Conservation (phyloP, 2,113 vertebrate species). For the Neolamprologus caudopunctatus region DNA sequence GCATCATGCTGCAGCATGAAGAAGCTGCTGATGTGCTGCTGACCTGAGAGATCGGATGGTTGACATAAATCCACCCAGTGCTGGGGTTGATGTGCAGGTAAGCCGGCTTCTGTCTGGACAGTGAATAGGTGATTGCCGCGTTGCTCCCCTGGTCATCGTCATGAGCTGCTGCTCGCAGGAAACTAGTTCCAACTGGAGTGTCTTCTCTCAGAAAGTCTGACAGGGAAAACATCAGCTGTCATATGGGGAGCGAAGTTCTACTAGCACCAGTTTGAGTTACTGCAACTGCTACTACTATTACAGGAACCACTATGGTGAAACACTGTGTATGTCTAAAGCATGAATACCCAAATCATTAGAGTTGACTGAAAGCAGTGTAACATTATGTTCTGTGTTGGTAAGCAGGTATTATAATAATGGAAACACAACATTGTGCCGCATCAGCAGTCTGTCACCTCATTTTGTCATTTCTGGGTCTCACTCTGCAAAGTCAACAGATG, state of each 20-base stretch:
- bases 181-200: constrained; percentile 80
- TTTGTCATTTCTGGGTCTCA: constrained; percentile 41
- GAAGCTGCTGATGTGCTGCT: not conserved
- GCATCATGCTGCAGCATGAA: not conserved
- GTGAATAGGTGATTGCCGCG: constrained; percentile 77
- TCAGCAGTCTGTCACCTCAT: constrained; percentile 34
- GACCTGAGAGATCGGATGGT: constrained; percentile 77
- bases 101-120: constrained; percentile 71
- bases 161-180: constrained; percentile 78
- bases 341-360: not conserved
- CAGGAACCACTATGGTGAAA: not conserved
- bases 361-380: not conserved
- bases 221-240: not conserved
- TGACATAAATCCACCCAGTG: constrained; percentile 86
- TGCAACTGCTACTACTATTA: not conserved
- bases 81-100: constrained; percentile 84
- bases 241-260: not conserved
- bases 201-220: constrained; percentile 84
- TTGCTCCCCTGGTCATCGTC: constrained; percentile 87
- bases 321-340: not conserved
- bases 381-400: constrained; percentile 10
- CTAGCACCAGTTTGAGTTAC: not conserved
- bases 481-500: constrained; percentile 24
- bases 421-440: not conserved
- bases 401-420: constrained; percentile 38